Evolutionary conservation across 2,888 invertebrate genomes (phyloP), one percentile per base, ranked within the genome.

Genomic region (Sclerodermus sp.): DNA sequence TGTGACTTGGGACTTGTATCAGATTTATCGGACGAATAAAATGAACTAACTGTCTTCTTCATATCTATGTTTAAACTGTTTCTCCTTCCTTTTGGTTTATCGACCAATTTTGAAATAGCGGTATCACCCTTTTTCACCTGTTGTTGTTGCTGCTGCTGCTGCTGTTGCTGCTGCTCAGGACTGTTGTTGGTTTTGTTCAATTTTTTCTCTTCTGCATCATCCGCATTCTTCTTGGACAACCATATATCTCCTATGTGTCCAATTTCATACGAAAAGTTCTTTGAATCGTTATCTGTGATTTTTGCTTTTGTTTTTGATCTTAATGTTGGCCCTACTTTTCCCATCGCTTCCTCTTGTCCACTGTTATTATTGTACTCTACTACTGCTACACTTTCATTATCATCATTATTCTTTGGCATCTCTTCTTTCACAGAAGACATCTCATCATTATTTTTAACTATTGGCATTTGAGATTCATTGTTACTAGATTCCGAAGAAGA

Each of bases 221-320:
- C 54, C 9, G 41, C 30, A 46, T 42, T 55, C 29, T 57, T 55
- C 14, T 53, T 36, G 13, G 47, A 42, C 43, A 57, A 30, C 45
- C 67, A 60, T 5, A 48, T 36, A 15, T 65, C 62, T 6, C 55
- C 64, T 1, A 38, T 13, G 42, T 62, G 16, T 14, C 43, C 66
- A 1, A 49, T 34, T n/a, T 67, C 65, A 0, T 71, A 70, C 13
- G 14, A 4, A n/a, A n/a, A n/a, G 29, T n/a, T 52, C 38, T 57
- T 62, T 12, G 44, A 44, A 6, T 67, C 64, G 6, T 56, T 50
- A 1, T 76, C 76, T 4, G 64, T 63, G 36, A 57, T 70, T 30
- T 71, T 71, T 3, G 72, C 71, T 55, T 77, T 77, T 32, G 76
- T 76, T 53, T 76, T 78, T 1, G 78, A 77, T 12, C 78, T 66